These are phyloP conservation scores for Daboia siamensis DNA, from an alignment of 2,113 vertebrate genomes.

Conservation along the genomic window DNA sequence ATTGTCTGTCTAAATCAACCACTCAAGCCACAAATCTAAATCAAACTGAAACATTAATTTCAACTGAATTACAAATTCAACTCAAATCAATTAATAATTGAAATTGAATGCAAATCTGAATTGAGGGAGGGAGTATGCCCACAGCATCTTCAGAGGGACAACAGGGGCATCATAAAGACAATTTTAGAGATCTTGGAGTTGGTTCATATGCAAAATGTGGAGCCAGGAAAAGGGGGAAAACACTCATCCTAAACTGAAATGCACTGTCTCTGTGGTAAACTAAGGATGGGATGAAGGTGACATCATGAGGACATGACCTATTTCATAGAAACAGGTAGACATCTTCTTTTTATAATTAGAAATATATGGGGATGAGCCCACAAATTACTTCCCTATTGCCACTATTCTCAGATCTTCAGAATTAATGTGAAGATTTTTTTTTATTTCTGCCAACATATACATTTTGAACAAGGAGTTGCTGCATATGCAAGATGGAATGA, in stretches of 20 bases:
- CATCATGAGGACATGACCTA: not conserved
- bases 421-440: not conserved
- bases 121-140: not conserved
- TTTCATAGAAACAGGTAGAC: not conserved
- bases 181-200: not conserved
- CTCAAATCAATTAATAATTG: not conserved
- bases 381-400: not conserved
- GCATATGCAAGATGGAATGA: not conserved
- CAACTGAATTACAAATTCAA: not conserved
- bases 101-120: not conserved
- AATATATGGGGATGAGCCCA: not conserved
- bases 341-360: not conserved
- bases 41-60: not conserved
- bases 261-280: not conserved
- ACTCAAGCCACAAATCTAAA: not conserved
- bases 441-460: not conserved
- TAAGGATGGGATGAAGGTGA: not conserved
- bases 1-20: not conserved
- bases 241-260: not conserved
- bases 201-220: not conserved
- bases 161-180: not conserved
- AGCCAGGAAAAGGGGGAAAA: not conserved
- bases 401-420: not conserved
- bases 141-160: not conserved
- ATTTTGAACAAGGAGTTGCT: not conserved